Conservation (phyloP, 2,888 invertebrate genomes). For the Pristionchus exspectatus region DNA sequence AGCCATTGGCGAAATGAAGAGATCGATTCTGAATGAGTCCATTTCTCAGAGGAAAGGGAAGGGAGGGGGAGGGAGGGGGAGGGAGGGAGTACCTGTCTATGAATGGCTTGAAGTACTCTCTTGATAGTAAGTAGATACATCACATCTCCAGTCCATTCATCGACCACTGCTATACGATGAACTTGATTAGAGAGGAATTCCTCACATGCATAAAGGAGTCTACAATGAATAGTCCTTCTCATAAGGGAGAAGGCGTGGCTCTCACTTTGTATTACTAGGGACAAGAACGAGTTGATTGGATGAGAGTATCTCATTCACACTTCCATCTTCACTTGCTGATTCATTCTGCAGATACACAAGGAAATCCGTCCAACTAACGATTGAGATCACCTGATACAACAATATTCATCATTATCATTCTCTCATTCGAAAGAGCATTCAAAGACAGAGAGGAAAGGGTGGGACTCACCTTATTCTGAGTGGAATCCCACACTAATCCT, state of each 20-base stretch:
- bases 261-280: conserved; percentile 55
- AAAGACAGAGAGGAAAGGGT: neutral
- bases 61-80: neutral
- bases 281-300: conserved; percentile 61
- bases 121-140: conserved; percentile 64
- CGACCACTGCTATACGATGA: conserved; percentile 65
- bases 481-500: conserved; percentile 65
- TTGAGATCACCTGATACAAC: conserved; percentile 57
- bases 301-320: conserved; percentile 59
- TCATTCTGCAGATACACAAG: conserved; percentile 45
- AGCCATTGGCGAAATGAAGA: conserved; percentile 71
- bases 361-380: conserved; percentile 61
- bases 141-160: conserved; percentile 60
- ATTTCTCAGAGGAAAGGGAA: conserved; percentile 42
- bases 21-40: conserved; percentile 61
- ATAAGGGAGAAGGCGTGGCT: neutral
- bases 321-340: conserved; percentile 29
- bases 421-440: no score
- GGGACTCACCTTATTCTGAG: conserved; percentile 53
- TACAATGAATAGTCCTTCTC: conserved; percentile 43
- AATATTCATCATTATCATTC: neutral
- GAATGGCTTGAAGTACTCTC: conserved; percentile 66
- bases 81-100: conserved; percentile 61
- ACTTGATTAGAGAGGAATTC: conserved; percentile 61
- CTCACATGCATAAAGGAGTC: conserved; percentile 65